Evolutionary conservation across 2,113 vertebrate genomes (phyloP).

Genomic region (Zingel zingel): DNA sequence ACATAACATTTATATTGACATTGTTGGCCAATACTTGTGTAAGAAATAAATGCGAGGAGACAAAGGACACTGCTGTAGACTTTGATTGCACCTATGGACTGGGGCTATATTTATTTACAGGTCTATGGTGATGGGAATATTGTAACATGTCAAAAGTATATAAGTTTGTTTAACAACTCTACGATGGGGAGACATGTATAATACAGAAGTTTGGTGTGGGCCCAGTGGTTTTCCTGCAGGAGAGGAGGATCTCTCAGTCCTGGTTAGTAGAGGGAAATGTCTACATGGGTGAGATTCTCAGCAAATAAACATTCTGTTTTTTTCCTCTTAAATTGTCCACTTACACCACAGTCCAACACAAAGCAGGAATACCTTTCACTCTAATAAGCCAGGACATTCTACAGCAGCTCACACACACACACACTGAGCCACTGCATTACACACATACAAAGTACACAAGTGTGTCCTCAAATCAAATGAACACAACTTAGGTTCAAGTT

Average conservation of each 20-base stretch:
- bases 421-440: slow-evolving; percentile 60
- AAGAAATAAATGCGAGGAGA: slow-evolving; percentile 46
- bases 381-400: slow-evolving; percentile 70
- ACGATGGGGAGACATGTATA: slow-evolving; percentile 55
- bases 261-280: slow-evolving; percentile 46
- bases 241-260: slow-evolving; percentile 35
- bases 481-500: slow-evolving; percentile 51
- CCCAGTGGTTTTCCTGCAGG: slow-evolving; percentile 50
- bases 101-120: slow-evolving; percentile 75
- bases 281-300: slow-evolving; percentile 47
- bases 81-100: slow-evolving; percentile 59
- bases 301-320: slow-evolving; percentile 68
- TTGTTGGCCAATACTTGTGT: slow-evolving; percentile 27
- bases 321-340: slow-evolving; percentile 47
- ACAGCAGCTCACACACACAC: slow-evolving; percentile 63
- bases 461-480: slow-evolving; percentile 50
- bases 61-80: slow-evolving; percentile 61
- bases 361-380: slow-evolving; percentile 65
- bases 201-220: slow-evolving; percentile 46
- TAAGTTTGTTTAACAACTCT: slow-evolving; percentile 61
- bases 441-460: slow-evolving; percentile 60
- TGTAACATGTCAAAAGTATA: slow-evolving; percentile 42
- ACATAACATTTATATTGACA: slow-evolving; percentile 43
- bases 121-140: slow-evolving; percentile 48
- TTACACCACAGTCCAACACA: slow-evolving; percentile 68